Base-by-base conservation (phyloP, 37 sponge, comb jelly and placozoan species). In the Lycopodina hypogea region DNA sequence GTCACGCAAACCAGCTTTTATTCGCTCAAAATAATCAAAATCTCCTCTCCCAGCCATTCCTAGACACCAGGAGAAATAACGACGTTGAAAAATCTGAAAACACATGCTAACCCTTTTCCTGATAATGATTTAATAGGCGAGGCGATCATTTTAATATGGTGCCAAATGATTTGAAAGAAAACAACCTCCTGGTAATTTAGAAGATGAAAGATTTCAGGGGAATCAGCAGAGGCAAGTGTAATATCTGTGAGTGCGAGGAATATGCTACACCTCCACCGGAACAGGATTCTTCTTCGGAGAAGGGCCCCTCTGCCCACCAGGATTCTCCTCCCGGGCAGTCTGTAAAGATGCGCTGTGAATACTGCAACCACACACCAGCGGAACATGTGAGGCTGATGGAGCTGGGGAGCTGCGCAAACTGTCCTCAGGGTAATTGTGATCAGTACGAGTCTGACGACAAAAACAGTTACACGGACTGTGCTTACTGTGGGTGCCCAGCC, bases 191-290 rank as follows among this genome's bases (percentile, higher is more conserved):
- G n/a, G n/a, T n/a, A n/a, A n/a, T n/a, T 62, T 18, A 15, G 42
- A 58, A 29, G 1, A 87, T 87, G 88, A 88, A 83, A 74, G 88
- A 88, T 69, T 29, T 72, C 22, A 74, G 78, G 56, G 88, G 88
- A 14, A 34, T 83, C 33, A 66, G 62, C 73, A 42, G 88, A 28
- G 88, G 88, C 1, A 88, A 82, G 35, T 88, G 88, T 55, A 88
- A 80, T 61, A 0, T 32, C 26, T 85, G 86, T 45, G 83, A 88
- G 68, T 88, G 88, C 29, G 69, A 74, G 17, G 88, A 78, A 69
- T 88, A 83, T 74, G 48, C 50, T 15, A 18, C 72, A 1, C 63
- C 81, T 6, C 60, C 75, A 4, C 55, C 57, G 14, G 68, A 42
- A 26, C 11, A 26, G 1, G 69, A 50, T 53, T 36, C 39, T 7